Evolutionary conservation across 1,140 invertebrate genomes (phyloP).

Genomic region (Drepana arcuata): DNA sequence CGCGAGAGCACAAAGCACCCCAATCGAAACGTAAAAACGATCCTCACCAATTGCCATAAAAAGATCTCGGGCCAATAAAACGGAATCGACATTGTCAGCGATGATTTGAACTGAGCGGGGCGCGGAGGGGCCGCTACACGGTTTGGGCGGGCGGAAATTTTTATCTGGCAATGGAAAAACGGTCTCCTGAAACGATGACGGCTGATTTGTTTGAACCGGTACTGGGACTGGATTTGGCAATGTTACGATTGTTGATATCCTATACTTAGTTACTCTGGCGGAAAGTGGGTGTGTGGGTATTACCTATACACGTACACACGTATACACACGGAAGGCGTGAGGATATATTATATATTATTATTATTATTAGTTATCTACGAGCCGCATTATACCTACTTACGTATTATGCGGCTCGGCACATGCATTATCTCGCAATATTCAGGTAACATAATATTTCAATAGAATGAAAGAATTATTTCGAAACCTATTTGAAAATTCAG

Average conservation of each 20-base stretch:
- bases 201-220: constrained; percentile 25
- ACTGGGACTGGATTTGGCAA: neutral
- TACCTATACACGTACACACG: too few relatives aligned
- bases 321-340: too few relatives aligned
- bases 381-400: too few relatives aligned
- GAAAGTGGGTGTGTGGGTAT: too few relatives aligned
- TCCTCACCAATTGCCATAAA: constrained; percentile 57
- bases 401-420: too few relatives aligned
- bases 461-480: too few relatives aligned
- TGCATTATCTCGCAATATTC: too few relatives aligned
- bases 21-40: constrained; percentile 52
- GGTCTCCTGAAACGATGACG: constrained; percentile 35
- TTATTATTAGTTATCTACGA: too few relatives aligned
- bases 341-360: too few relatives aligned
- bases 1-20: constrained; percentile 23
- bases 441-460: too few relatives aligned
- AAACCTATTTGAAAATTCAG: too few relatives aligned
- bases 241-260: neutral
- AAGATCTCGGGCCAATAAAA: constrained; percentile 62
- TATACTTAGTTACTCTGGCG: neutral
- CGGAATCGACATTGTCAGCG: constrained; percentile 53
- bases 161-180: constrained; percentile 39
- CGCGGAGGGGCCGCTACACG: constrained; percentile 27
- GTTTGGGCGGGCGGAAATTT: constrained; percentile 62
- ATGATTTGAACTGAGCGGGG: constrained; percentile 37